A percentile compares a stretch with the other conserved stretches of the same genome.
These are phyloP conservation scores for Eupithecia vulgata DNA, from an alignment of 2,888 invertebrate species.

Conservation along the genomic window DNA sequence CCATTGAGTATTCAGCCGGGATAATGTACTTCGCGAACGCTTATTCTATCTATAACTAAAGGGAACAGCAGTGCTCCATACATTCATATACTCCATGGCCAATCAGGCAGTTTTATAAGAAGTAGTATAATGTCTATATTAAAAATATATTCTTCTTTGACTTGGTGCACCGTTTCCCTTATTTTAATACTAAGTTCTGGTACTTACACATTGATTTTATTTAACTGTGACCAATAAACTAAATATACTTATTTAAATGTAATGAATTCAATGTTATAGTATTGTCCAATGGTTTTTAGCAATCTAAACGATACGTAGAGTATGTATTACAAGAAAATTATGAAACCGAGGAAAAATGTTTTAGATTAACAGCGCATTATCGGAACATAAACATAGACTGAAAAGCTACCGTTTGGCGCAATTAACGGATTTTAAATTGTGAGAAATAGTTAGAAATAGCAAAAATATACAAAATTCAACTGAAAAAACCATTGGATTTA, in stretches of 20 bases:
- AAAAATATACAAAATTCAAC: slow-evolving; percentile 35
- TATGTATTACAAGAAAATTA: background rate
- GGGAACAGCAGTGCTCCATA: slow-evolving; percentile 46
- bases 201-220: slow-evolving; percentile 52
- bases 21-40: slow-evolving; percentile 64
- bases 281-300: slow-evolving; percentile 33
- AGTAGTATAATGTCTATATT: slow-evolving; percentile 70
- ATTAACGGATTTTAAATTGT: background rate
- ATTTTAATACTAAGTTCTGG: slow-evolving; percentile 64
- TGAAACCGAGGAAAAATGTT: background rate
- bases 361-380: background rate
- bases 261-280: background rate
- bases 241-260: slow-evolving; percentile 13
- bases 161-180: slow-evolving; percentile 67
- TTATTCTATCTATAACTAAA: slow-evolving; percentile 50
- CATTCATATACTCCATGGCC: slow-evolving; percentile 51
- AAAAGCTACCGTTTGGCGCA: background rate
- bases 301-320: background rate
- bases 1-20: slow-evolving; percentile 45
- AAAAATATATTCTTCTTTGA: slow-evolving; percentile 72
- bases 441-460: slow-evolving; percentile 11
- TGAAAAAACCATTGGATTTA: slow-evolving; percentile 37
- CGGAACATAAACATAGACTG: background rate
- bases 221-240: slow-evolving; percentile 36
- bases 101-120: slow-evolving; percentile 59